phyloP scores from a whole-genome alignment of 2,797 vertebrate genomes.

The Remorina albescens region DNA sequence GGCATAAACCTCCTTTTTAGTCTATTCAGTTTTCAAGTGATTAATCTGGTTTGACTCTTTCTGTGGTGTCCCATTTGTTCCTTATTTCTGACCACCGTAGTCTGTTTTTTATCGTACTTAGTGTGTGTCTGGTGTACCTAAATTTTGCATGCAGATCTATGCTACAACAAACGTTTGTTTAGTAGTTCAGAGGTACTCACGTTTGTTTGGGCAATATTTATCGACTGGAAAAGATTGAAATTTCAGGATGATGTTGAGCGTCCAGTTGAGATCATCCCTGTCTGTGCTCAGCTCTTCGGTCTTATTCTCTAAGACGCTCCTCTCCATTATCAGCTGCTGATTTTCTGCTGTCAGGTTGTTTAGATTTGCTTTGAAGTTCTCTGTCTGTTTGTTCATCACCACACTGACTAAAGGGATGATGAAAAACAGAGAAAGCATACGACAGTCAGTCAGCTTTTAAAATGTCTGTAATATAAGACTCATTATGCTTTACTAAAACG shows the following conservation, averaged over 20 bases:
- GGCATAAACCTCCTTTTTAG: too few species aligned
- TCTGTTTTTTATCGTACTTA: too few species aligned
- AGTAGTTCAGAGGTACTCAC: slow-evolving; percentile 30
- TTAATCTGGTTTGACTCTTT: too few species aligned
- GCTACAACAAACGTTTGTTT: not conserved
- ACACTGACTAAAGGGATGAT: not conserved
- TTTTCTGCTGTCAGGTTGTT: not conserved
- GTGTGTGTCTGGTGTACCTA: too few species aligned
- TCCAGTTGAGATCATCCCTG: slow-evolving; percentile 34
- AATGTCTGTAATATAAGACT: too few species aligned
- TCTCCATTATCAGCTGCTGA: slow-evolving; percentile 6
- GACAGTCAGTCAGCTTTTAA: not conserved
- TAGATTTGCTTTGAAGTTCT: not conserved
- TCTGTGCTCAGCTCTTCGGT: not conserved
- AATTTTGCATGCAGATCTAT: too few species aligned
- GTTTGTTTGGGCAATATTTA: slow-evolving; percentile 45
- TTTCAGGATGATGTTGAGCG: slow-evolving; percentile 37
- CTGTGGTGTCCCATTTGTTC: not conserved
- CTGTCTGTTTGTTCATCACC: not conserved
- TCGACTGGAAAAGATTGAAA: slow-evolving; percentile 43
- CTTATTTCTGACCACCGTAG: not conserved
- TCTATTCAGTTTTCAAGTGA: too few species aligned
- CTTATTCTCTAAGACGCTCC: not conserved
- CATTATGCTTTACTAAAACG: not conserved
- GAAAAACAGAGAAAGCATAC: not conserved